phyloP scores from a whole-genome alignment of 2,113 vertebrate species.

The Machaerirhynchus nigripectus region DNA sequence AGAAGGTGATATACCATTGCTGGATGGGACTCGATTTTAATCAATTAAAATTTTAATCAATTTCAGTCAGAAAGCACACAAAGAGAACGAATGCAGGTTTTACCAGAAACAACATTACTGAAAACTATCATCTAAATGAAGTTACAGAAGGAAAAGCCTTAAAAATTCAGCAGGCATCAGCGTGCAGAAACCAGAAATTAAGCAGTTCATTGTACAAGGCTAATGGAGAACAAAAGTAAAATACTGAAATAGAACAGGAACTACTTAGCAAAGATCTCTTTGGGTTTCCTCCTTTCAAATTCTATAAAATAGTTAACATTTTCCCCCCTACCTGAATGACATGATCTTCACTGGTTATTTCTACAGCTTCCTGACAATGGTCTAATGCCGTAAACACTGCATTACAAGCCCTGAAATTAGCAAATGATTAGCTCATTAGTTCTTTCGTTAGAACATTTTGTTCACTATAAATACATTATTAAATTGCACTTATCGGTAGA shows the following conservation, averaged over 20 bases:
- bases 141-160: neutral
- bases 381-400: slow-evolving; percentile 92
- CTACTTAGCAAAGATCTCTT: neutral
- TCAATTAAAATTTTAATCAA: too few species aligned
- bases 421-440: slow-evolving; percentile 42
- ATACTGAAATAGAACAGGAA: neutral
- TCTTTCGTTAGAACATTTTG: neutral
- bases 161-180: neutral
- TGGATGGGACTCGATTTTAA: too few species aligned
- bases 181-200: neutral
- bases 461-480: neutral
- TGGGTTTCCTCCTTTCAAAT: neutral
- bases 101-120: neutral
- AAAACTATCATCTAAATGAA: neutral
- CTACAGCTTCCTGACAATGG: slow-evolving; percentile 92
- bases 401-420: slow-evolving; percentile 87
- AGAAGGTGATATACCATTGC: neutral
- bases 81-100: neutral
- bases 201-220: neutral
- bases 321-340: slow-evolving; percentile 86
- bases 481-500: neutral
- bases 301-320: neutral
- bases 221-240: neutral
- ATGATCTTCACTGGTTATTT: slow-evolving; percentile 96
- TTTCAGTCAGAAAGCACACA: neutral